Evolutionary conservation across 1,140 invertebrate species (phyloP).

Genomic region (Lordiphosa clarofinis): DNA sequence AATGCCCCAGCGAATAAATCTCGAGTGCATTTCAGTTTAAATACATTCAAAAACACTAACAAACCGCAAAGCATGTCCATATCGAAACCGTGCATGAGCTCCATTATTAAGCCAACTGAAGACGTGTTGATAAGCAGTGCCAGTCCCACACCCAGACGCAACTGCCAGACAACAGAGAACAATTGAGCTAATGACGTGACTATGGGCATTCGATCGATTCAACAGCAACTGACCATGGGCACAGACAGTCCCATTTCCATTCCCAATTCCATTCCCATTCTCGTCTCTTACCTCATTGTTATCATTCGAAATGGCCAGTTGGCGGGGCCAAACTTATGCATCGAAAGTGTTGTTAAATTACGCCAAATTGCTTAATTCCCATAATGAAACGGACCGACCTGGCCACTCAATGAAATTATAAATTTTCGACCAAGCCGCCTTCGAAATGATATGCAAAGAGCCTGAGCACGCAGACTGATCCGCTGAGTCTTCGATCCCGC

Average conservation of each 20-base stretch:
- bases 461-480: conserved; percentile 34
- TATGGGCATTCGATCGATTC: conserved; percentile 57
- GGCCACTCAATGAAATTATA: conserved; percentile 69
- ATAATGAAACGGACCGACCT: conserved; percentile 61
- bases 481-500: conserved; percentile 3
- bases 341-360: conserved; percentile 78
- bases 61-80: conserved; percentile 33
- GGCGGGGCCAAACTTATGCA: conserved; percentile 59
- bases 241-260: conserved; percentile 8
- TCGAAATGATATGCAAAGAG: conserved; percentile 66
- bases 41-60: conserved; percentile 18
- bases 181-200: conserved; percentile 74
- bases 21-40: conserved; percentile 39
- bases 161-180: conserved; percentile 49
- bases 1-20: conserved; percentile 3
- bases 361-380: conserved; percentile 77
- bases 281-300: conserved; percentile 47
- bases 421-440: conserved; percentile 42
- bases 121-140: conserved; percentile 59
- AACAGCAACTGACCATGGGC: conserved; percentile 17
- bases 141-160: conserved; percentile 21
- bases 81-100: conserved; percentile 40
- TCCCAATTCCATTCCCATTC: conserved; percentile 11
- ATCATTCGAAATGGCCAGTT: conserved; percentile 53
- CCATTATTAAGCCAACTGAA: conserved; percentile 56